Conservation (phyloP, 2,113 vertebrate species). For the Scomber colias region DNA sequence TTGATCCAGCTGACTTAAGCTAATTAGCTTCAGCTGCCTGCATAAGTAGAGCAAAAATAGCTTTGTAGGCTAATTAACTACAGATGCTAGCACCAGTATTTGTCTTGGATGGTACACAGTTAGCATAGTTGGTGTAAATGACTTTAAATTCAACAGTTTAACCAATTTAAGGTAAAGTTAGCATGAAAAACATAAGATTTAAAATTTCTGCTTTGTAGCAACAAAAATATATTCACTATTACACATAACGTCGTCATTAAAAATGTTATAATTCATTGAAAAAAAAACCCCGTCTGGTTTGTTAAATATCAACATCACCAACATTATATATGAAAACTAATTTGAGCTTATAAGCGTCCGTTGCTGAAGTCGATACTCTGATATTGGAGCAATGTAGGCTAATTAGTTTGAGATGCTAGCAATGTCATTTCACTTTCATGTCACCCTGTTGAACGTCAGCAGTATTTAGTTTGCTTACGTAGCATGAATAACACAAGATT, state of each 20-base stretch:
- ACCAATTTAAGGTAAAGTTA: neutral
- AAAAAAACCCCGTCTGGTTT: too few relatives aligned
- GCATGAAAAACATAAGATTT: neutral
- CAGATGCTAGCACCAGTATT: neutral
- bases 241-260: too few relatives aligned
- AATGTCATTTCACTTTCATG: neutral
- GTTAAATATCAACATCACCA: too few relatives aligned
- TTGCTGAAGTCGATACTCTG: neutral
- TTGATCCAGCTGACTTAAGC: constrained; percentile 7
- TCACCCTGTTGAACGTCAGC: too few relatives aligned
- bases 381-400: neutral
- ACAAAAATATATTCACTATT: too few relatives aligned
- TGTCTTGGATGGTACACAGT: neutral
- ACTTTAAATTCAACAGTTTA: neutral
- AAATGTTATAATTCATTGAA: too few relatives aligned
- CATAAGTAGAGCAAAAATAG: neutral
- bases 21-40: constrained; percentile 29
- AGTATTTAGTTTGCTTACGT: too few relatives aligned
- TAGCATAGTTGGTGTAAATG: neutral
- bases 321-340: too few relatives aligned
- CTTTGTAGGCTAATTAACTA: constrained; percentile 1
- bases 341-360: neutral
- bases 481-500: too few relatives aligned
- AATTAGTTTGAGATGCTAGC: constrained; percentile 4
- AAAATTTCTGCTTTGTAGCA: too few relatives aligned